Base-by-base conservation (phyloP, 2,797 vertebrate genomes). In the Gastrophryne carolinensis region DNA sequence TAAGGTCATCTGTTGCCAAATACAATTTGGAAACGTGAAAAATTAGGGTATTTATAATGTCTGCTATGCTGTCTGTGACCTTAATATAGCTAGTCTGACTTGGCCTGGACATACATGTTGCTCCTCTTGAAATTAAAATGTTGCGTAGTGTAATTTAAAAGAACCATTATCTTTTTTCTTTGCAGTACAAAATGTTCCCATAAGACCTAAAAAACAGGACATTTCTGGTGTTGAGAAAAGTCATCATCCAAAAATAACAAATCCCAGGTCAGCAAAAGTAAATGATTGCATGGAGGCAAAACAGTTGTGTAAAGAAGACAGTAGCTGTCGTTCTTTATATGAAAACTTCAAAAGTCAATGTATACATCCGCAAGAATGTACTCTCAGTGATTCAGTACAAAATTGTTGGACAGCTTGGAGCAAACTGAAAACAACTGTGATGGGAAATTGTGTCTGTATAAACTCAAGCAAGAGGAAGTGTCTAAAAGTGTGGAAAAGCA, bases 381-480 rank as follows among this genome's bases (percentile, higher is more conserved):
- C 47, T 32, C 15, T 23, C 34, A 50, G 4, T 0, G 1, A 0
- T 64, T 58, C 26, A 53, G 27, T 21, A 3, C 60, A 79, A 39
- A 39, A 52, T 23, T 92, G 90, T 4, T 17, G 75, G 19, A 29
- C 56, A 2, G 79, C 81, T 0, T 88, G 87, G 86, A 74, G 73
- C 23, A 76, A 80, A 0, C 78, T 91, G 57, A 85, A 56, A 12
- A 79, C 64, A 75, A 90, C 86, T 0, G 21, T 27, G 0, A 71
- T 92, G 57, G 83, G 85, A 41, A 78, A 66, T 8, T 91, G 90
- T 79, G 79, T 69, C 0, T 91, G 91, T 37, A 37, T 73, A 1
- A 67, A 83, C 15, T 75, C 82, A 0, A 81, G 64, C 12, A 82
- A 82, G 54, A 64, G 3, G 56, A 82, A 73, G 23, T 92, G 91